Base-by-base conservation (phyloP, 2,113 vertebrate species). In the Corvus moneduloides region DNA sequence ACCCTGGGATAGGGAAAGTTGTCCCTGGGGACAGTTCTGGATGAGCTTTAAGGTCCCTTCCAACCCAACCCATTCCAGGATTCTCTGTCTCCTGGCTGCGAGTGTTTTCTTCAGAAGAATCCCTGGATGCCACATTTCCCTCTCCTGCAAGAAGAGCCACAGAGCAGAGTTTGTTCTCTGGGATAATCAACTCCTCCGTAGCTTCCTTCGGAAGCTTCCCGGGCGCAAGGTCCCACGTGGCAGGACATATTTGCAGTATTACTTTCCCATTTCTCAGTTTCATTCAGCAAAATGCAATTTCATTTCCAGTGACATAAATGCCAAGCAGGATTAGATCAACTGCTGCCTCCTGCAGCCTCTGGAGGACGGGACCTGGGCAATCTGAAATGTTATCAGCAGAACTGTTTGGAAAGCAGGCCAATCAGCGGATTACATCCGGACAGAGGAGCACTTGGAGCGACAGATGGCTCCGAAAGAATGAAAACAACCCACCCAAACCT, bases 251-350 rank as follows among this genome's bases (percentile, higher is more conserved):
- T 73, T 46, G 39, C 48, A 8, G 49, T 16, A 79, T 90, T 68
- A 88, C 91, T 86, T 91, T 51, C 84, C 84, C 63, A 33, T 86
- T 93, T 84, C 96, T 96, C 92, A 39, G 94, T 89, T 96, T 94
- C 91, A 84, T 91, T 90, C 84, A 84, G 87, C 85, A 94, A 83
- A 95, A 96, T 2, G 55, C 89, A 81, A 95, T 95, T 96, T 96
- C 92, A 95, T 96, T 95, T 84, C 91, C 75, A 97, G 89, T 73
- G 95, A 89, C 90, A 78, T 13, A 81, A 93, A 95, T 1, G 95
- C 91, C 96, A 89, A 41, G 87, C 71, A 75, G 78, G 87, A 94
- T 97, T 89, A 95, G 73, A 94, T 96, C 94, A 96, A 39, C 30
- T 75, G 66, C 92, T 69, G 52, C 51, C 93, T 94, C 59, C 84